Conservation (phyloP, 2,797 vertebrate genomes). For the Pseudochaenichthys georgianus region DNA sequence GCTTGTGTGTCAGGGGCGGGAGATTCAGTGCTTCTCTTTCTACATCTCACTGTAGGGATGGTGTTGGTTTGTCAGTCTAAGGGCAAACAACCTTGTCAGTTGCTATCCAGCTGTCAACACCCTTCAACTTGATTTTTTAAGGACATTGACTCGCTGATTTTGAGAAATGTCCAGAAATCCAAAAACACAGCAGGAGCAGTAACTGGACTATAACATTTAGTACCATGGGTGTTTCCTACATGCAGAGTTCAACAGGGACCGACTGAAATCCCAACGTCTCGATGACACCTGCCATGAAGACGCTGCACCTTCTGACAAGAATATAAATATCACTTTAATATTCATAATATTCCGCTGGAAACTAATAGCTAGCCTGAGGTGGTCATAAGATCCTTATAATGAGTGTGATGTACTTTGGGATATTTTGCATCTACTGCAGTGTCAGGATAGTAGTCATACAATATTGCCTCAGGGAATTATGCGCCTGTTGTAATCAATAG, state of each 20-base stretch:
- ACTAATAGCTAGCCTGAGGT: constrained; percentile 35
- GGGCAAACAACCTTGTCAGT: background rate
- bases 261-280: constrained; percentile 26
- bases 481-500: constrained; percentile 66
- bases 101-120: background rate
- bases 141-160: constrained; percentile 13
- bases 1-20: too few relatives aligned
- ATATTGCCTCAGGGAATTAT: constrained; percentile 60
- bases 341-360: constrained; percentile 40
- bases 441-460: constrained; percentile 55
- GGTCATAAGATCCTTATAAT: constrained; percentile 49
- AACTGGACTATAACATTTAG: constrained; percentile 29
- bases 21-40: background rate
- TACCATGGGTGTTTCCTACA: constrained; percentile 18
- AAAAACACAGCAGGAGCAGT: constrained; percentile 11
- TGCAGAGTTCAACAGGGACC: constrained; percentile 24
- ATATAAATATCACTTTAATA: constrained; percentile 38
- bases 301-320: constrained; percentile 15
- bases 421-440: constrained; percentile 66
- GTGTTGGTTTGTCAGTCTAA: background rate
- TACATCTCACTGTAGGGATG: background rate
- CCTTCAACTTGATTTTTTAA: constrained; percentile 2
- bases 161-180: constrained; percentile 9
- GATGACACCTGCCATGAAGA: constrained; percentile 18
- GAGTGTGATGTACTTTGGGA: constrained; percentile 48